Base-by-base conservation (phyloP, 2,888 invertebrate genomes). In the Dynastes tityus region DNA sequence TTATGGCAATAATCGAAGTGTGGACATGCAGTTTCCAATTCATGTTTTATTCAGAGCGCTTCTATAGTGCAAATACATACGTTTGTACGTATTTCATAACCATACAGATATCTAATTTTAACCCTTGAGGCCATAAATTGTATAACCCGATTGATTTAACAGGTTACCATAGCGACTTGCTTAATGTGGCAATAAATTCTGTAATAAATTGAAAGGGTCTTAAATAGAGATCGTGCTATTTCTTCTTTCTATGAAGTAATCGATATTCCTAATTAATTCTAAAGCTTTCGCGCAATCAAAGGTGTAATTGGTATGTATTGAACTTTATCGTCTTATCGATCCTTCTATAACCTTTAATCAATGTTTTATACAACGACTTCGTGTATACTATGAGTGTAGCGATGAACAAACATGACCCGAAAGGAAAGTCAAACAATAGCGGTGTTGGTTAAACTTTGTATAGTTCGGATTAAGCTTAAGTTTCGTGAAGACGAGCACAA, bases 51-150 rank as follows among this genome's bases (percentile, higher is more conserved):
- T 58, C 55, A 58, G 8, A 27, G 22, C 16, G 55, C 8, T 22
- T 58, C 55, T 5, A 8, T 22, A 27, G 55, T 8, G 45, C 45
- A 45, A 45, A 8, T 45, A 37, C 32, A 45, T 45, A 11, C 55
- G 22, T 58, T 58, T 22, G 22, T 22, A 22, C 22, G 55, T 58
- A 63, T 63, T 63, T 13, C 32, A 32, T 29, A 63, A 63, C 32
- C 13, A 32, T 32, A 32, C 63, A 32, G 6, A 63, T 63, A 32
- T 63, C 29, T 63, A 29, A 63, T 22, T 29, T 63, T 32, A 32
- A 63, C 63, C 63, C 63, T 32, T 32, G 63, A 32, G 63, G 63
- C 13, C 63, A n/a, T 63, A 32, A 29, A 29, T 63, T 63, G 63
- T 27, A 29, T 29, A 63, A 32, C 27, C 27, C 63, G n/a, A 63